phyloP scores from a whole-genome alignment of 2,888 invertebrate species.

The Chrysolina americana region DNA sequence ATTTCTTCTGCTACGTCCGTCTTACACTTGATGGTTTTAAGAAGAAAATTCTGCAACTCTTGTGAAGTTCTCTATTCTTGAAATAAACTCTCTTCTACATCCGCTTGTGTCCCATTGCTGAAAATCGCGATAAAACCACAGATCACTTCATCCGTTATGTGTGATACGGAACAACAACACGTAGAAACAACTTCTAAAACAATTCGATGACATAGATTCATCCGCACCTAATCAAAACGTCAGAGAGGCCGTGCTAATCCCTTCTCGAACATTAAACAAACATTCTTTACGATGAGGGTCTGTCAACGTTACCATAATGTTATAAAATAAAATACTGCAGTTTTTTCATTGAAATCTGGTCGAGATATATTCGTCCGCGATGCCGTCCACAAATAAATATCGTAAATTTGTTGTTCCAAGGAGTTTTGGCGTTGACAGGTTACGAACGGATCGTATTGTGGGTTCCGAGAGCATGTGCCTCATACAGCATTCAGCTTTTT shows the following conservation, averaged over 20 bases:
- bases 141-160: too few species aligned
- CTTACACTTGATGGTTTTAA: too few species aligned
- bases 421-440: conserved; percentile 42
- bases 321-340: conserved; percentile 41
- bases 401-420: conserved; percentile 44
- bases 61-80: too few species aligned
- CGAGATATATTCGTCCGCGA: conserved; percentile 39
- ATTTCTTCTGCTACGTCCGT: too few species aligned
- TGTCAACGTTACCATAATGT: conserved; percentile 40
- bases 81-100: too few species aligned
- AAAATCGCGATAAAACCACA: too few species aligned
- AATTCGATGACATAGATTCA: background rate
- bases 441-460: conserved; percentile 28
- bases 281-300: conserved; percentile 34
- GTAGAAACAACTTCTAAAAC: background rate
- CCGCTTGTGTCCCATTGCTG: too few species aligned
- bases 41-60: too few species aligned
- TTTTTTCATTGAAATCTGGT: conserved; percentile 35
- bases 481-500: conserved; percentile 20
- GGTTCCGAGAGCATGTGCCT: conserved; percentile 19
- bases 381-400: conserved; percentile 41
- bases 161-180: background rate
- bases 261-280: conserved; percentile 33
- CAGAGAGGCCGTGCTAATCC: conserved; percentile 25
- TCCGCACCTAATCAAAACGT: conserved; percentile 18